Conservation (phyloP, 2,888 invertebrate species). For the Drosophila mimetica region DNA sequence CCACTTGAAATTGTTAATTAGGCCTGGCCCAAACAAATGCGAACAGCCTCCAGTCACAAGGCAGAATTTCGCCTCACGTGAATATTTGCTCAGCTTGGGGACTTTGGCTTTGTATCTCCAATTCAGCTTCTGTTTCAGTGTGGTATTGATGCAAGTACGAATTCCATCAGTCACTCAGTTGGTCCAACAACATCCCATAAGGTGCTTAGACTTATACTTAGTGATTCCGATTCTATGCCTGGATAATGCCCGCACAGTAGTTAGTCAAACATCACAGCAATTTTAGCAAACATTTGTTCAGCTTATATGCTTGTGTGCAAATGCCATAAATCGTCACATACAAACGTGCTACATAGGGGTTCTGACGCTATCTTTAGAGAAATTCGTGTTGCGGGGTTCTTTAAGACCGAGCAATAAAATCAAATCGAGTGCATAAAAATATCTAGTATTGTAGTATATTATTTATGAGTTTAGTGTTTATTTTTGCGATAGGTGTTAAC, state of each 20-base stretch:
- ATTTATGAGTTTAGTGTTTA: neutral
- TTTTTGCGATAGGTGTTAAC: neutral
- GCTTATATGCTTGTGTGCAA: constrained; percentile 45
- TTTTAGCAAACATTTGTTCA: constrained; percentile 61
- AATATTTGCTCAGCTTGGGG: constrained; percentile 65
- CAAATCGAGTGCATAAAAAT: neutral
- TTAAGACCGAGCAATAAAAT: neutral
- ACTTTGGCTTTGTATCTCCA: constrained; percentile 20
- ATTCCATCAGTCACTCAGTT: constrained; percentile 36
- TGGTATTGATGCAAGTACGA: constrained; percentile 11
- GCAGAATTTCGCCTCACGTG: constrained; percentile 53
- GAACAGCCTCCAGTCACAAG: constrained; percentile 28
- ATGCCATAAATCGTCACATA: constrained; percentile 32
- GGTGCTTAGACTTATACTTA: constrained; percentile 15
- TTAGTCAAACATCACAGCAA: constrained; percentile 55
- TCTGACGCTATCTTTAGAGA: constrained; percentile 11
- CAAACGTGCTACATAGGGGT: constrained; percentile 1
- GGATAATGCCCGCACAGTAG: constrained; percentile 51
- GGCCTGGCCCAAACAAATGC: constrained; percentile 44
- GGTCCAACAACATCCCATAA: constrained; percentile 13
- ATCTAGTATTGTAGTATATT: too few relatives aligned
- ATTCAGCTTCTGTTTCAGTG: constrained; percentile 35
- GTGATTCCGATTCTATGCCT: constrained; percentile 14
- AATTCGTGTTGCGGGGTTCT: neutral
- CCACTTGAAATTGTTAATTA: constrained; percentile 52